Evolutionary conservation across 2,888 invertebrate species (phyloP).

Genomic region (Atrina japonica): DNA sequence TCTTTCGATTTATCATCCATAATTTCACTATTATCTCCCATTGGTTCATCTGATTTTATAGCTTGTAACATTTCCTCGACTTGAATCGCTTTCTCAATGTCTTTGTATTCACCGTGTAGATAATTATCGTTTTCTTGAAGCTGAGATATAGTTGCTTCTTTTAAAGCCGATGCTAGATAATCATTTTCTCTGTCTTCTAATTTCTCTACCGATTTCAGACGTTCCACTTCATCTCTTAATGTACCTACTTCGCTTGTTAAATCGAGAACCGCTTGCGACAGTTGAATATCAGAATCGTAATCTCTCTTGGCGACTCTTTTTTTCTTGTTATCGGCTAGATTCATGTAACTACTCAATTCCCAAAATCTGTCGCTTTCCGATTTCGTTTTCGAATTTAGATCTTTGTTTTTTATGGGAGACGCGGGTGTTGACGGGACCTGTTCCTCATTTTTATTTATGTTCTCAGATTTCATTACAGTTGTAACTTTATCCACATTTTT

Average conservation of each 20-base stretch:
- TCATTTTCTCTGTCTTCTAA: constrained; percentile 72
- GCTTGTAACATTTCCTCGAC: constrained; percentile 55
- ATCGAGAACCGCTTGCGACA: constrained; percentile 31
- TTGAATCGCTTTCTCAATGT: constrained; percentile 57
- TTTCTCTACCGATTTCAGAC: constrained; percentile 42
- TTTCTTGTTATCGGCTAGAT: constrained; percentile 26
- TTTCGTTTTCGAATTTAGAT: not conserved
- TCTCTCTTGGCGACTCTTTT: constrained; percentile 39
- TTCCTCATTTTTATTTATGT: not conserved
- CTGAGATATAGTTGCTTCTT: constrained; percentile 67
- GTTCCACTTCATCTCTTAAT: constrained; percentile 47
- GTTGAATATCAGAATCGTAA: constrained; percentile 12
- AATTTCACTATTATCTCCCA: not conserved
- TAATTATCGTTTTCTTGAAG: constrained; percentile 51
- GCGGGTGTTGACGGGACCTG: not conserved
- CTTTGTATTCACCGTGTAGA: constrained; percentile 50
- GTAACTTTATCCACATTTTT: not conserved
- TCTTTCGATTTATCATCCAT: not conserved
- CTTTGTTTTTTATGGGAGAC: not conserved
- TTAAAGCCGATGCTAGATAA: constrained; percentile 65
- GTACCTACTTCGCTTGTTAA: constrained; percentile 49
- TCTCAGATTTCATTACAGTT: not conserved
- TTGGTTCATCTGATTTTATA: constrained; percentile 20
- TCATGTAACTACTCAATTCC: constrained; percentile 7
- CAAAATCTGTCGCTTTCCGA: constrained; percentile 16